These are phyloP conservation scores for Cremastinae sp. DNA, from an alignment of 2,888 invertebrate species.

Conservation along the genomic window DNA sequence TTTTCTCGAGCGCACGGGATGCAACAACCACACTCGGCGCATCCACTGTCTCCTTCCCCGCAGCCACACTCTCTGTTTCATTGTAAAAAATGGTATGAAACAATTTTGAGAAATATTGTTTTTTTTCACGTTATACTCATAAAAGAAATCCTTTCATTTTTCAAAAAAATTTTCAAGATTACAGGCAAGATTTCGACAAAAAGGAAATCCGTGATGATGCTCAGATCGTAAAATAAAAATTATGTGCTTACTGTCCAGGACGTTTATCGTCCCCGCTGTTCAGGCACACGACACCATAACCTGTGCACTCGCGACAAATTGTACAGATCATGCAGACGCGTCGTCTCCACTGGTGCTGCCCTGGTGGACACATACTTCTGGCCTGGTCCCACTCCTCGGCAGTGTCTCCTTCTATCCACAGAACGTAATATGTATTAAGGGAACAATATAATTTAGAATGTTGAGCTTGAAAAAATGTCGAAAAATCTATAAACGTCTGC, in stretches of 20 bases:
- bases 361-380: slow-evolving; percentile 84
- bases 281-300: slow-evolving; percentile 92
- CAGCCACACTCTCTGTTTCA: slow-evolving; percentile 92
- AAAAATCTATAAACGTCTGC: slow-evolving; percentile 8
- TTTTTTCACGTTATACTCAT: not conserved
- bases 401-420: slow-evolving; percentile 77
- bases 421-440: too few species aligned
- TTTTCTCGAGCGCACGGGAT: slow-evolving; percentile 90
- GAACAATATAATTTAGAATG: not conserved
- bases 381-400: slow-evolving; percentile 83
- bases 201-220: too few species aligned
- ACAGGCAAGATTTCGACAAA: too few species aligned
- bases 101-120: not conserved
- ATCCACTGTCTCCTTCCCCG: slow-evolving; percentile 97
- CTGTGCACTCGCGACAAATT: slow-evolving; percentile 95
- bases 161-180: not conserved
- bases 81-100: not conserved
- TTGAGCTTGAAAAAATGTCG: not conserved
- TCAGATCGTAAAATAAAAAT: slow-evolving; percentile 1
- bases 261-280: slow-evolving; percentile 87
- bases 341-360: slow-evolving; percentile 89
- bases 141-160: not conserved
- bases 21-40: slow-evolving; percentile 95
- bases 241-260: slow-evolving; percentile 87
- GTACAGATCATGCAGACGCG: slow-evolving; percentile 95